phyloP scores from a whole-genome alignment of 2,888 invertebrate species.

The Rhagonycha lutea region DNA sequence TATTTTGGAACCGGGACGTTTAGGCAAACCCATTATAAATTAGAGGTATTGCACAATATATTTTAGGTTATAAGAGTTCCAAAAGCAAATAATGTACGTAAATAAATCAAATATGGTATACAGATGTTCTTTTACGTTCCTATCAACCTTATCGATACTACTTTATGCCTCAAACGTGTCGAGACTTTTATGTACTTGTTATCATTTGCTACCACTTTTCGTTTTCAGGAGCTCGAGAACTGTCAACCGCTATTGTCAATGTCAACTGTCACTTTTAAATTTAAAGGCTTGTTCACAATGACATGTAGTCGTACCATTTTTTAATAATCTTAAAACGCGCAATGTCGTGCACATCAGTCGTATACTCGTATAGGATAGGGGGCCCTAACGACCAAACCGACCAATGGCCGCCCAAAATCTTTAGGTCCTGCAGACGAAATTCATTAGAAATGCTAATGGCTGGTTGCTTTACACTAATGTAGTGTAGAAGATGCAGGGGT shows the following conservation, averaged over 20 bases:
- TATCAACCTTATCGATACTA: neutral
- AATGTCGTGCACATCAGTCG: too few relatives aligned
- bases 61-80: neutral
- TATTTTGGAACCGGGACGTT: conserved; percentile 49
- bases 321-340: too few relatives aligned
- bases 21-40: conserved; percentile 57
- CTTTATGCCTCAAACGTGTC: neutral
- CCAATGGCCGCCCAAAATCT: too few relatives aligned
- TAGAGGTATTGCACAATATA: neutral
- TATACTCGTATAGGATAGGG: too few relatives aligned
- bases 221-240: neutral
- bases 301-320: too few relatives aligned
- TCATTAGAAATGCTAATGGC: too few relatives aligned
- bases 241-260: neutral
- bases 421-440: too few relatives aligned
- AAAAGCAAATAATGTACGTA: neutral
- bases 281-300: too few relatives aligned
- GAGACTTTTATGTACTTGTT: neutral
- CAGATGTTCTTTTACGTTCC: neutral
- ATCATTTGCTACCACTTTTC: neutral
- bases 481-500: too few relatives aligned
- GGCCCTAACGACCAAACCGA: too few relatives aligned
- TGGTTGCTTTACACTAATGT: too few relatives aligned
- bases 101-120: neutral
- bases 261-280: too few relatives aligned